phyloP scores from a whole-genome alignment of 2,113 vertebrate genomes.

The Microtus pennsylvanicus region DNA sequence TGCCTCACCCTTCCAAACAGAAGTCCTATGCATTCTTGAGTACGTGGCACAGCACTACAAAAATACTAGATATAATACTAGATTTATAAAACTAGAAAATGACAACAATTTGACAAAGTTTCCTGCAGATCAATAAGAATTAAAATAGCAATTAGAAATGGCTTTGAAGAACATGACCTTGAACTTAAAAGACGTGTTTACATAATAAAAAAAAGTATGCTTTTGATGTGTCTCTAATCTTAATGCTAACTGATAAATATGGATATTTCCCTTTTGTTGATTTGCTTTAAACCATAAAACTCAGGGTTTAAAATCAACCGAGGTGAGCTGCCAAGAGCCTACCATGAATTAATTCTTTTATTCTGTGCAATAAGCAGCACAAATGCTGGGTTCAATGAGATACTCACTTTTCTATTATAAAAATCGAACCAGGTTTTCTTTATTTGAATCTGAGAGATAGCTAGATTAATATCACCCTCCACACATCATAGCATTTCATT shows the following conservation, averaged over 20 bases:
- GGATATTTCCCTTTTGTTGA: constrained; percentile 12
- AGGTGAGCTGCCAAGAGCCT: constrained; percentile 43
- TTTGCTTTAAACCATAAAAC: neutral
- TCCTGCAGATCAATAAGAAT: constrained; percentile 4
- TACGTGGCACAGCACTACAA: neutral
- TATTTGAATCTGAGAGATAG: constrained; percentile 1
- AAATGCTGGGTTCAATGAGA: constrained; percentile 59
- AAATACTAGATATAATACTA: neutral
- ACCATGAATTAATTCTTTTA: constrained; percentile 59
- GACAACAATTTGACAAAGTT: neutral
- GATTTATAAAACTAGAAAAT: constrained; percentile 2
- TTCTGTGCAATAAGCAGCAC: constrained; percentile 37
- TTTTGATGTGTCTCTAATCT: constrained; percentile 45
- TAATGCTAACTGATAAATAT: constrained; percentile 12
- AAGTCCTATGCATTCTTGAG: neutral
- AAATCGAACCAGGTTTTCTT: constrained; percentile 35
- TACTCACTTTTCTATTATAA: constrained; percentile 63
- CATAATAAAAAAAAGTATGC: constrained; percentile 11
- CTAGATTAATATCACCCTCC: neutral
- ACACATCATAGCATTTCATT: neutral
- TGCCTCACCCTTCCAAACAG: neutral
- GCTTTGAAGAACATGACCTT: neutral
- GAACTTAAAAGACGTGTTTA: neutral
- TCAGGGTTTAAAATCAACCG: constrained; percentile 41
- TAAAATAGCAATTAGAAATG: constrained; percentile 56